Evolutionary conservation across 2,888 invertebrate genomes (phyloP).

Genomic region (Brachyptera putata): DNA sequence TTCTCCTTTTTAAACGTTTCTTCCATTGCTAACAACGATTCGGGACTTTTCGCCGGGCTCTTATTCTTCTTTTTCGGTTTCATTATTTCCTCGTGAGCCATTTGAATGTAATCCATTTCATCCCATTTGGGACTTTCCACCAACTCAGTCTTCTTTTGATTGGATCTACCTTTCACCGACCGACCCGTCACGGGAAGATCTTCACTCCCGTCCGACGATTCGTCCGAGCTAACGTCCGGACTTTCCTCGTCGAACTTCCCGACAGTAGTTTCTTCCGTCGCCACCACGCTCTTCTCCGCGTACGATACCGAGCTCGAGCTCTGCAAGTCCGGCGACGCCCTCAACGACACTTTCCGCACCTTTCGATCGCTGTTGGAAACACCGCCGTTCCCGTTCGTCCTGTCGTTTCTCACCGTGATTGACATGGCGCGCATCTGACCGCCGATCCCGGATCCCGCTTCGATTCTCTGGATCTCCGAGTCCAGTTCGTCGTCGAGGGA

Average conservation of each 20-base stretch:
- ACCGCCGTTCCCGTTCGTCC: too few relatives aligned
- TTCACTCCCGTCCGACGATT: too few relatives aligned
- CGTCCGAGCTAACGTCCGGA: too few relatives aligned
- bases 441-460: not conserved
- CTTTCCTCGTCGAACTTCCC: too few relatives aligned
- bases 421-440: not conserved
- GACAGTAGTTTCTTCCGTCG: not conserved
- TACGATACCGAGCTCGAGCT: not conserved
- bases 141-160: too few relatives aligned
- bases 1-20: not conserved
- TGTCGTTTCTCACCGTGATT: not conserved
- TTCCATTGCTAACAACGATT: not conserved
- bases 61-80: too few relatives aligned
- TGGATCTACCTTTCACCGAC: too few relatives aligned
- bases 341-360: not conserved
- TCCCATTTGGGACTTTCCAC: too few relatives aligned
- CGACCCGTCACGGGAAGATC: too few relatives aligned
- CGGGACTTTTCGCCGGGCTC: not conserved
- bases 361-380: too few relatives aligned
- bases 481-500: not conserved
- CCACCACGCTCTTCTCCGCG: not conserved
- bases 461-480: conserved; percentile 1
- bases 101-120: too few relatives aligned
- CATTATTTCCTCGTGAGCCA: not conserved
- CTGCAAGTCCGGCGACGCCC: not conserved